phyloP scores from a whole-genome alignment of 2,113 vertebrate genomes.

The Perca fluviatilis region DNA sequence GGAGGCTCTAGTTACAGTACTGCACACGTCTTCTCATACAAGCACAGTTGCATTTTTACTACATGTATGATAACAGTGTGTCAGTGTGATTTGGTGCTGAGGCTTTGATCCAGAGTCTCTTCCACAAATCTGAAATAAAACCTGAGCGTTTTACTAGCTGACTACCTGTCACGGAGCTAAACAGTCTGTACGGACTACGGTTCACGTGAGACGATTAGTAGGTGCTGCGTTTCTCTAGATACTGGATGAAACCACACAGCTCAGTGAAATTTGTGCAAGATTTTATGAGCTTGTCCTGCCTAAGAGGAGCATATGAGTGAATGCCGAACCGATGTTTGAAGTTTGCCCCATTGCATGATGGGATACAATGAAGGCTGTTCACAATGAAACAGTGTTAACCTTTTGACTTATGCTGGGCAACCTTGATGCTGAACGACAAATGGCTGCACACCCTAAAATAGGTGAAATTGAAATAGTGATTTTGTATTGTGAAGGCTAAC shows the following conservation, averaged over 20 bases:
- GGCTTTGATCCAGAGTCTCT: neutral
- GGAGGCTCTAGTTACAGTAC: too few species aligned
- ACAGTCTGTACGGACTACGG: neutral
- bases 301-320: neutral
- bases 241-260: neutral
- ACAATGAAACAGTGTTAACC: neutral
- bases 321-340: neutral
- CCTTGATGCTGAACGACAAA: neutral
- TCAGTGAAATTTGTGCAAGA: neutral
- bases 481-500: neutral
- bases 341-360: conserved; percentile 36
- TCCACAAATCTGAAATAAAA: conserved; percentile 6
- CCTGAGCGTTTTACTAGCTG: conserved; percentile 1
- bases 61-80: neutral
- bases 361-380: conserved; percentile 16
- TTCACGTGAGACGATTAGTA: neutral
- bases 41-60: neutral
- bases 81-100: conserved; percentile 22
- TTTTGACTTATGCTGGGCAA: conserved; percentile 34
- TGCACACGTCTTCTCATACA: neutral
- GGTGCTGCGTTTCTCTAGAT: neutral
- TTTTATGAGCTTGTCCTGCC: neutral
- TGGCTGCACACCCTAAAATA: neutral
- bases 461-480: neutral
- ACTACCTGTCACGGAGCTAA: neutral